Percentiles rank a stretch among this genome's conserved stretches.
Evolutionary conservation across 1,140 invertebrate genomes (phyloP).

Genomic region (Bemisia tabaci): DNA sequence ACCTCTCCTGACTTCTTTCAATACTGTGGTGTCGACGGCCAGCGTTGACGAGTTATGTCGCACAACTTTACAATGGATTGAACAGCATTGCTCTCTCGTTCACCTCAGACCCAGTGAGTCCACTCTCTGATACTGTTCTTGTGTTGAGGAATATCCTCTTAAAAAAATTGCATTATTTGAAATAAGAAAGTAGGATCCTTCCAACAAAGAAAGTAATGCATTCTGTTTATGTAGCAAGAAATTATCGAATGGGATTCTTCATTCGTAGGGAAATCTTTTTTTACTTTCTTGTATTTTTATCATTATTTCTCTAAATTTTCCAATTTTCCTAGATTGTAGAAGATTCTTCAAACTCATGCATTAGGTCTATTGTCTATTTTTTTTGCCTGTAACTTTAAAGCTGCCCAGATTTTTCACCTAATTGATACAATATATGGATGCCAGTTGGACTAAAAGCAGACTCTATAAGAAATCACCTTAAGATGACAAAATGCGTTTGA

Average conservation of each 20-base stretch:
- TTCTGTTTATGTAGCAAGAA: slow-evolving; percentile 1
- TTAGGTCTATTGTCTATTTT: too few species aligned
- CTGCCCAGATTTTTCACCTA: too few species aligned
- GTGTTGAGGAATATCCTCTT: slow-evolving; percentile 7
- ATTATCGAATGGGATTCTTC: neutral
- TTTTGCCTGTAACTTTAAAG: too few species aligned
- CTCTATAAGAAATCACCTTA: too few species aligned
- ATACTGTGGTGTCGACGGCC: slow-evolving; percentile 76
- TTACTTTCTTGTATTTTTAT: too few species aligned
- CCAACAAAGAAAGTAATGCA: neutral
- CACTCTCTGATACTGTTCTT: neutral
- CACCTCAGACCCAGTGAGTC: slow-evolving; percentile 75
- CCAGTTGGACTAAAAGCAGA: too few species aligned
- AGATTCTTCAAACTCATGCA: too few species aligned
- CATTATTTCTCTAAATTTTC: too few species aligned
- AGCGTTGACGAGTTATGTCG: slow-evolving; percentile 84
- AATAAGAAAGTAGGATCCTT: neutral
- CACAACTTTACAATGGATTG: slow-evolving; percentile 83
- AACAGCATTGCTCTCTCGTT: slow-evolving; percentile 87
- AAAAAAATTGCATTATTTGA: slow-evolving; percentile 3
- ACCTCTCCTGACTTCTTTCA: slow-evolving; percentile 77
- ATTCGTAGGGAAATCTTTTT: too few species aligned
- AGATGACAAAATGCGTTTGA: too few species aligned
- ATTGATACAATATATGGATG: too few species aligned
- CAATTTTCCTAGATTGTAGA: too few species aligned